These are phyloP conservation scores for Cephus cinctus DNA, from an alignment of 1,140 invertebrate species.

Conservation along the genomic window DNA sequence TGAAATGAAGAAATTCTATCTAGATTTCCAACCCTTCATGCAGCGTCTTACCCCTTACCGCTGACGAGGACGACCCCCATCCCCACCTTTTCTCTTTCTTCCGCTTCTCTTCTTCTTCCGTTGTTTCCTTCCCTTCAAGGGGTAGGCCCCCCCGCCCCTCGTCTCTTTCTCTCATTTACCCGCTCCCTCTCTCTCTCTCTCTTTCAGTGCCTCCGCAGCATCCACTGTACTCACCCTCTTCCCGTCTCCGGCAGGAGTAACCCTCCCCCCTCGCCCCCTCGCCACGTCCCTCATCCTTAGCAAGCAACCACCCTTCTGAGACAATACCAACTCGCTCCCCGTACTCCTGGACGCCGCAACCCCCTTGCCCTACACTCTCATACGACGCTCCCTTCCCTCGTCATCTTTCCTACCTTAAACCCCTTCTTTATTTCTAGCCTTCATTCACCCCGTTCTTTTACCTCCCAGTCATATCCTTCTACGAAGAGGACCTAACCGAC, in stretches of 20 bases:
- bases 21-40: constrained; percentile 59
- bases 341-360: constrained; percentile 10
- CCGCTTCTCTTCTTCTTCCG: constrained; percentile 12
- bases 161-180: no score
- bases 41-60: constrained; percentile 49
- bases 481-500: no score
- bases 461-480: no score
- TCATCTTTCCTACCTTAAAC: no score
- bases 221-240: no score
- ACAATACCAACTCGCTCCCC: constrained; percentile 41
- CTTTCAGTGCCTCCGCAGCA: no score
- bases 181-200: constrained; percentile 23
- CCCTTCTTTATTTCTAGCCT: no score
- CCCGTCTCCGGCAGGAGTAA: no score
- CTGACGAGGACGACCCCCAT: constrained; percentile 15
- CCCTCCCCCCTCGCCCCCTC: background rate
- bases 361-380: no score
- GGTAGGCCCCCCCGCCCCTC: no score
- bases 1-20: constrained; percentile 59
- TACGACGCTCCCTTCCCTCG: no score
- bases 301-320: constrained; percentile 47
- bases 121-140: constrained; percentile 11
- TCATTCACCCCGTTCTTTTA: no score
- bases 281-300: constrained; percentile 6
- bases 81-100: constrained; percentile 11